A percentile compares a stretch with the other conserved stretches of the same genome.
Evolutionary conservation across 2,888 invertebrate species (phyloP).

Genomic region (Euplexia lucipara): DNA sequence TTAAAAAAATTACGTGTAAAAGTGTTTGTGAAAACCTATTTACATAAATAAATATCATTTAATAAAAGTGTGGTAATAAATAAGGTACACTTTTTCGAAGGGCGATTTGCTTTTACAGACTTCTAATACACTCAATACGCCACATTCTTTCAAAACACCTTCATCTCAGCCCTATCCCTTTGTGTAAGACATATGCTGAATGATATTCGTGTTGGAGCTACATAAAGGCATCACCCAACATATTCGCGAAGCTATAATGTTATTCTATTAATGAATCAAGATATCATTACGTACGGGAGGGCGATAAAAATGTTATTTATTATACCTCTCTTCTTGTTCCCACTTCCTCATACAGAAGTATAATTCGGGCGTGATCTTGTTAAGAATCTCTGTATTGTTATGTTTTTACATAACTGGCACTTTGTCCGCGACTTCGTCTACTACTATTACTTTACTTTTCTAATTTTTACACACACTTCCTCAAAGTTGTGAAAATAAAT

Average conservation of each 20-base stretch:
- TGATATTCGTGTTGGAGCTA: constrained; percentile 4
- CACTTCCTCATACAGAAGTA: constrained; percentile 24
- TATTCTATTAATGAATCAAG: constrained; percentile 38
- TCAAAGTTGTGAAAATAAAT: too few species aligned
- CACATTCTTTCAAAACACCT: background rate
- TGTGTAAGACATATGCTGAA: background rate
- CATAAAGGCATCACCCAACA: background rate
- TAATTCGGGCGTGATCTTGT: constrained; percentile 17
- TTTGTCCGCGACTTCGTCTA: too few species aligned
- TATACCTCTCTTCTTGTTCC: constrained; percentile 5
- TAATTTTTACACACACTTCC: too few species aligned
- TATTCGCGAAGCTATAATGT: constrained; percentile 17
- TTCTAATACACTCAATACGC: background rate
- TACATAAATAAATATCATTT: too few species aligned
- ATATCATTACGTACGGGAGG: constrained; percentile 21
- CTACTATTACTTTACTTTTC: too few species aligned
- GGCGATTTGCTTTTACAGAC: background rate
- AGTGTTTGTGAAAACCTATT: too few species aligned
- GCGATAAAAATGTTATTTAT: constrained; percentile 40
- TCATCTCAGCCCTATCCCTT: background rate
- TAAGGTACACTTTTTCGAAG: too few species aligned
- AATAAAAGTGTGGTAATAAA: too few species aligned
- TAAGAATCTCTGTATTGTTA: background rate
- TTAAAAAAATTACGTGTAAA: too few species aligned
- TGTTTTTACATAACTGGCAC: too few species aligned